Percentiles rank a stretch among this genome's conserved stretches.
phyloP scores from a whole-genome alignment of 2,888 invertebrate genomes.

The Drosophila lacicola region DNA sequence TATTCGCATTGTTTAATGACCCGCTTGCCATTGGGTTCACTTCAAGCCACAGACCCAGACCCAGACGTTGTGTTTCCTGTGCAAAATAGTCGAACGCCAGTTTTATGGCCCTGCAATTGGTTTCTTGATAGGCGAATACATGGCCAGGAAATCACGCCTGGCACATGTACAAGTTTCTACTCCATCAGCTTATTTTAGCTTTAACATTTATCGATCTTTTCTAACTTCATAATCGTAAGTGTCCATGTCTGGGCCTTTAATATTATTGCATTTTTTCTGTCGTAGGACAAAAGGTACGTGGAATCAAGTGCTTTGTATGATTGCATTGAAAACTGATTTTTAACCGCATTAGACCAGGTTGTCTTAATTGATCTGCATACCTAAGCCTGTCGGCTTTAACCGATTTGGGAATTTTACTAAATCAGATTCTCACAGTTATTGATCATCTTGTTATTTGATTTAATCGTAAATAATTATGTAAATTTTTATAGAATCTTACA shows the following conservation, averaged over 20 bases:
- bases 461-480: too few species aligned
- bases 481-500: too few species aligned
- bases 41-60: slow-evolving; percentile 9
- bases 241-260: slow-evolving; percentile 16
- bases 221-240: slow-evolving; percentile 19
- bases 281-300: neutral
- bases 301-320: neutral
- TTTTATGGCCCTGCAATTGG: slow-evolving; percentile 31
- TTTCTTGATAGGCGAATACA: slow-evolving; percentile 22
- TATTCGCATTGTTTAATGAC: slow-evolving; percentile 23
- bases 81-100: slow-evolving; percentile 7
- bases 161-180: neutral
- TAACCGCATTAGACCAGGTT: too few species aligned
- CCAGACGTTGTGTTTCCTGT: slow-evolving; percentile 54
- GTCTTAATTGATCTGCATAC: too few species aligned
- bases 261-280: too few species aligned
- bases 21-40: slow-evolving; percentile 16
- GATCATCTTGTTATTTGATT: too few species aligned
- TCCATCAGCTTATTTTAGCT: slow-evolving; percentile 1
- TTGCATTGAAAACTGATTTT: neutral
- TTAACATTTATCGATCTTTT: slow-evolving; percentile 4
- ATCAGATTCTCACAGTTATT: too few species aligned
- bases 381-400: neutral
- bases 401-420: neutral
- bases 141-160: slow-evolving; percentile 29